A percentile compares a stretch with the other conserved stretches of the same genome.
phyloP scores from a whole-genome alignment of 2,888 invertebrate species.

The Metellina segmentata region DNA sequence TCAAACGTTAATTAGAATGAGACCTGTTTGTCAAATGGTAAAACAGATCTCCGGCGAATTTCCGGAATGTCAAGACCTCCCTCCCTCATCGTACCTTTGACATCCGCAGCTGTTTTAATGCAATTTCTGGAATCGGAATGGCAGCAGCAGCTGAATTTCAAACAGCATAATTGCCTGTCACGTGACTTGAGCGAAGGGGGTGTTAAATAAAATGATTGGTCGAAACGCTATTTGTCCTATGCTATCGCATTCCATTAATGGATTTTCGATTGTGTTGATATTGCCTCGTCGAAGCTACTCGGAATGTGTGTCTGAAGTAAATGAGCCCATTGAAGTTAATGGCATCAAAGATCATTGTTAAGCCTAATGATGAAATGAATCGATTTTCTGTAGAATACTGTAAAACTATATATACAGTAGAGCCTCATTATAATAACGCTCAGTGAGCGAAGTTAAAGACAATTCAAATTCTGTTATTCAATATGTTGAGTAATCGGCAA shows the following conservation, averaged over 20 bases:
- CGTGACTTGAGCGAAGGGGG: background rate
- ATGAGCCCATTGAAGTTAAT: too few species aligned
- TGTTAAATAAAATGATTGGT: conserved; percentile 25
- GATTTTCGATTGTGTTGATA: background rate
- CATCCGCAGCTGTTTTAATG: conserved; percentile 46
- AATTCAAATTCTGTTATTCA: too few species aligned
- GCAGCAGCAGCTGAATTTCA: conserved; percentile 24
- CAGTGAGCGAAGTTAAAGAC: too few species aligned
- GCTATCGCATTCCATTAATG: background rate
- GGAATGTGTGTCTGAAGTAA: too few species aligned
- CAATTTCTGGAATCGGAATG: conserved; percentile 32
- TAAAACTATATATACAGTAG: too few species aligned
- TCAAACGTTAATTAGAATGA: conserved; percentile 7
- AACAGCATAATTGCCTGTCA: conserved; percentile 49
- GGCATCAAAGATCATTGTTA: too few species aligned
- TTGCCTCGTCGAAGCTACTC: background rate
- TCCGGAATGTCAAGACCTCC: background rate
- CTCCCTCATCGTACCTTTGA: background rate
- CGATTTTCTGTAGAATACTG: too few species aligned
- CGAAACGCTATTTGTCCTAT: conserved; percentile 2
- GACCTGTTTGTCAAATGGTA: background rate
- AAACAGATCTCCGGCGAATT: background rate
- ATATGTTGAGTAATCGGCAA: too few species aligned
- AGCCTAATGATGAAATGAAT: too few species aligned
- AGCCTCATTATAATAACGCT: too few species aligned